Conservation (phyloP, 35 echinoderm and acorn worm genomes). For the Acanthaster planci region DNA sequence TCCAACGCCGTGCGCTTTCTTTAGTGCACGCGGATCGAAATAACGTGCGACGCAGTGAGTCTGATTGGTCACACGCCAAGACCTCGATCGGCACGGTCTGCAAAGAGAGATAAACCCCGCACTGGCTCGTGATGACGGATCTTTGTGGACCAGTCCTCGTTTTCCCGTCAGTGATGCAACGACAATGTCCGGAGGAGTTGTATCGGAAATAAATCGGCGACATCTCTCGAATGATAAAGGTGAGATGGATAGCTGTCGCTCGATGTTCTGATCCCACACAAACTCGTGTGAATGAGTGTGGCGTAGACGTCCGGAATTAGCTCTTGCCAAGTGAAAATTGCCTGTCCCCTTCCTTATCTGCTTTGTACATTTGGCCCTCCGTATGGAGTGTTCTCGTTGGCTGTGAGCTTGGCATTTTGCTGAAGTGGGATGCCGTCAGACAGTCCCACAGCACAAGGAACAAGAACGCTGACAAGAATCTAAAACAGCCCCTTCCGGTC, state of each 20-base stretch:
- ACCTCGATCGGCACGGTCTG: neutral
- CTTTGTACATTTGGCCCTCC: neutral
- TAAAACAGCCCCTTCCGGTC: constrained; percentile 17
- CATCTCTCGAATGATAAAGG: neutral
- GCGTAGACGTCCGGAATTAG: neutral
- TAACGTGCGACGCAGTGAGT: neutral
- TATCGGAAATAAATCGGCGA: neutral
- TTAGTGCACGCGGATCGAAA: constrained; percentile 4
- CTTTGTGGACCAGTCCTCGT: neutral
- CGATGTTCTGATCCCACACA: neutral
- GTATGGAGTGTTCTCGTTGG: neutral
- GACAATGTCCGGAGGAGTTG: neutral
- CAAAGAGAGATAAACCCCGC: neutral
- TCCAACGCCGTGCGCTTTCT: neutral
- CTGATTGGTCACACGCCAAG: constrained; percentile 4
- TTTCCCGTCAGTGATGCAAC: neutral
- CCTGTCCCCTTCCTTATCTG: neutral
- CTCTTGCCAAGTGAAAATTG: constrained; percentile 8
- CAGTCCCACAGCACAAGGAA: neutral
- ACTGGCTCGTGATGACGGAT: constrained; percentile 14
- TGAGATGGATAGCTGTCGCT: constrained; percentile 14
- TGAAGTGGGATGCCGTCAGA: constrained; percentile 27
- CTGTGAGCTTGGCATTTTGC: constrained; percentile 10
- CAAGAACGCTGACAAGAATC: constrained; percentile 19
- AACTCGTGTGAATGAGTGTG: neutral